Percentiles rank a stretch among this genome's conserved stretches.
Conservation (phyloP, 1,140 invertebrate genomes). For the Drosophila teissieri region DNA sequence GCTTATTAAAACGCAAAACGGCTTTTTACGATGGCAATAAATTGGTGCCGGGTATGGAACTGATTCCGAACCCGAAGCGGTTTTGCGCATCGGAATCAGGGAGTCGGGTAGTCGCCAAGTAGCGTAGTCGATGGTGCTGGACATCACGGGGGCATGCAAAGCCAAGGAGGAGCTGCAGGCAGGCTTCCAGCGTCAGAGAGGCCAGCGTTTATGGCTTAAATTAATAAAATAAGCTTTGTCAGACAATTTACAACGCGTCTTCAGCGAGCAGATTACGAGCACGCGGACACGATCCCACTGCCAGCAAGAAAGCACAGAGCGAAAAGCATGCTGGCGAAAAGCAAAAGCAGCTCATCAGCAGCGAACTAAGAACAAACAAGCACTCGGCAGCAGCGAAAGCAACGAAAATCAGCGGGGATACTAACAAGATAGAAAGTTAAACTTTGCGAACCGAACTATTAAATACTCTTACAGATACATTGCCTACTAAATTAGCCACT, state of each 20-base stretch:
- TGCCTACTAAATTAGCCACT: too few relatives aligned
- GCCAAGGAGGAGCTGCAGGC: constrained; percentile 60
- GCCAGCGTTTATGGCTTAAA: constrained; percentile 83
- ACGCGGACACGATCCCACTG: constrained; percentile 71
- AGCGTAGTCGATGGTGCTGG: neutral
- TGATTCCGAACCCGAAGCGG: constrained; percentile 21
- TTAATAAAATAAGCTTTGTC: constrained; percentile 85
- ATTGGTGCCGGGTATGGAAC: constrained; percentile 57
- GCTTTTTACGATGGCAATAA: constrained; percentile 82
- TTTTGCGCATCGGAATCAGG: constrained; percentile 10
- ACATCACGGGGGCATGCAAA: constrained; percentile 52
- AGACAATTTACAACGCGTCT: constrained; percentile 84
- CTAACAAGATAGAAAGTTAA: constrained; percentile 8
- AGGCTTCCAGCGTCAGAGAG: constrained; percentile 49
- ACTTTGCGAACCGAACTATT: neutral
- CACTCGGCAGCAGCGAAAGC: constrained; percentile 1
- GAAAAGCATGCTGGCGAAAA: neutral
- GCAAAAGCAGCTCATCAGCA: constrained; percentile 5
- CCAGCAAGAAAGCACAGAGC: constrained; percentile 4
- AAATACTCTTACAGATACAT: neutral
- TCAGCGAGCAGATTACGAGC: constrained; percentile 84
- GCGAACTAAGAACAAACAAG: constrained; percentile 3
- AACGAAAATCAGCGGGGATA: constrained; percentile 15
- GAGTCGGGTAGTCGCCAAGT: neutral
- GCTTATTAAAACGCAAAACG: constrained; percentile 83